phyloP scores from a whole-genome alignment of 2,113 vertebrate species.

The Tangachromis dhanisi region DNA sequence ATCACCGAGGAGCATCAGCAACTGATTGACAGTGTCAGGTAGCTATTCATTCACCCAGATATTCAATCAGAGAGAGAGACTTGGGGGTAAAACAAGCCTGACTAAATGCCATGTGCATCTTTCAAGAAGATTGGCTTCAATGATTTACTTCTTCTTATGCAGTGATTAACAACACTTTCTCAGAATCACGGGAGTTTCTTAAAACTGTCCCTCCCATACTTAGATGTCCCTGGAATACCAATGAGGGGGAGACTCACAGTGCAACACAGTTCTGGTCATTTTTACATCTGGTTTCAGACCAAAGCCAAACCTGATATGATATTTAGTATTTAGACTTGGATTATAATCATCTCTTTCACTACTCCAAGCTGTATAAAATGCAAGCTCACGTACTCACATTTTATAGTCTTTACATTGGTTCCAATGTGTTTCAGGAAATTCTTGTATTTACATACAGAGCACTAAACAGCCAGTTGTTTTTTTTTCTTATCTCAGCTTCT shows the following conservation, averaged over 20 bases:
- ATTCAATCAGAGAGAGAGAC: neutral
- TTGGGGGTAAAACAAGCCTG: neutral
- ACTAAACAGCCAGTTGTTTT: neutral
- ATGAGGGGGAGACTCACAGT: neutral
- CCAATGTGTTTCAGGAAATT: neutral
- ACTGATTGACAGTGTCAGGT: constrained; percentile 96
- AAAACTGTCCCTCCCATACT: neutral
- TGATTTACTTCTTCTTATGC: neutral
- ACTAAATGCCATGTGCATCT: neutral
- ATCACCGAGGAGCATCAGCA: constrained; percentile 78
- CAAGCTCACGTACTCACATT: neutral
- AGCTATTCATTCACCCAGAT: constrained; percentile 10
- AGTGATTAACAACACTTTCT: neutral
- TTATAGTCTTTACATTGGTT: neutral
- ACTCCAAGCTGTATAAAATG: neutral
- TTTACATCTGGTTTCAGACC: neutral
- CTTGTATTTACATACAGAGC: neutral
- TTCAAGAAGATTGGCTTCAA: neutral
- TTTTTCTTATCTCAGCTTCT: neutral
- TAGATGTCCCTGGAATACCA: neutral
- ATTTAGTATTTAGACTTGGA: neutral
- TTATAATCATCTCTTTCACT: neutral
- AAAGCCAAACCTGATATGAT: neutral
- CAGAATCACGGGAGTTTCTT: neutral
- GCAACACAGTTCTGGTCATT: neutral